A percentile compares a stretch with the other conserved stretches of the same genome.
Evolutionary conservation across 2,797 vertebrate genomes (phyloP).

Genomic region (Pseudomugil tenellus): DNA sequence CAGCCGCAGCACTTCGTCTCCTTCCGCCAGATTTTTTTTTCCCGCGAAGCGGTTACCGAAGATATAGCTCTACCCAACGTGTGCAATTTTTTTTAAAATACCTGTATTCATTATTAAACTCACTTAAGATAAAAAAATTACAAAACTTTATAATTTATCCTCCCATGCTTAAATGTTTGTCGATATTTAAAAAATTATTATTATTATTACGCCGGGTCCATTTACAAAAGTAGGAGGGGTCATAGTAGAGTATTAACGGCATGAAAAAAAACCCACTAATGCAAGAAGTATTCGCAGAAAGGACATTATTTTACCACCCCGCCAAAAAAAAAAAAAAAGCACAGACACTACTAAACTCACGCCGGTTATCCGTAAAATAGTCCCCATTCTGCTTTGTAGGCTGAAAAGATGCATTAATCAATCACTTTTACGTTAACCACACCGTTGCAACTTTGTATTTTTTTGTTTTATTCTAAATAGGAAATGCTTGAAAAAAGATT

Average conservation of each 20-base stretch:
- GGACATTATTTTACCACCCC: constrained; percentile 29
- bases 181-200: background rate
- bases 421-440: background rate
- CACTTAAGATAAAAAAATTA: background rate
- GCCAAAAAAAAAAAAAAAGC: constrained; percentile 24
- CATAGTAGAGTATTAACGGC: constrained; percentile 69
- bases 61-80: background rate
- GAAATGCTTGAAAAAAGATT: background rate
- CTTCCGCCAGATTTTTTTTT: constrained; percentile 57
- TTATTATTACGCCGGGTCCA: constrained; percentile 30
- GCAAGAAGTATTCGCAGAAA: constrained; percentile 40
- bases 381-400: background rate
- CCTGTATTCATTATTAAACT: background rate
- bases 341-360: background rate
- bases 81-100: too few species aligned
- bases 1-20: constrained; percentile 55
- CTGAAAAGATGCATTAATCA: background rate
- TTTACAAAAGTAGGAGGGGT: constrained; percentile 66
- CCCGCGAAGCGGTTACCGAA: constrained; percentile 62
- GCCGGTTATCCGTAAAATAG: background rate
- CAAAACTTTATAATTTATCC: too few species aligned
- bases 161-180: background rate
- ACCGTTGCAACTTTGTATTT: background rate
- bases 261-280: constrained; percentile 42
- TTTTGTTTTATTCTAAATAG: background rate